These are phyloP conservation scores for Corythornis leucogaster DNA, from an alignment of 2,797 vertebrate species.

Conservation along the genomic window DNA sequence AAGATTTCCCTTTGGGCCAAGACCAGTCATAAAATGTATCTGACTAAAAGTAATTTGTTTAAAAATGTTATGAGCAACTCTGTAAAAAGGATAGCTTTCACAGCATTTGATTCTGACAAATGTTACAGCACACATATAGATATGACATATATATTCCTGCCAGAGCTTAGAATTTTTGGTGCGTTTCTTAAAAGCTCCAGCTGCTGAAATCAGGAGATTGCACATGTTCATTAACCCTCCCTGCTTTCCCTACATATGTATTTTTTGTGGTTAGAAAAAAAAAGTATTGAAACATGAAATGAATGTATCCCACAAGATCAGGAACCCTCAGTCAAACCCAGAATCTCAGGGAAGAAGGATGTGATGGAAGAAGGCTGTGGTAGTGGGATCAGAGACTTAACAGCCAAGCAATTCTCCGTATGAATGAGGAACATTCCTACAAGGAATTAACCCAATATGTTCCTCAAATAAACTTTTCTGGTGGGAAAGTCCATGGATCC, in stretches of 20 bases:
- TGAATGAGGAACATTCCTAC: accelerated
- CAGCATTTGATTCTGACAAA: slow-evolving; percentile 33
- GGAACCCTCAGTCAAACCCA: background rate
- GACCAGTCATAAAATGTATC: slow-evolving; percentile 35
- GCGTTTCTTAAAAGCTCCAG: slow-evolving; percentile 1
- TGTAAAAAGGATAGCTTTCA: slow-evolving; percentile 23
- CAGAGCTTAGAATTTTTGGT: slow-evolving; percentile 19
- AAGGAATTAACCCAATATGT: background rate
- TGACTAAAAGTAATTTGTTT: slow-evolving; percentile 48
- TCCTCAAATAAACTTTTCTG: background rate
- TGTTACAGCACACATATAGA: background rate
- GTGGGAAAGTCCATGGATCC: background rate
- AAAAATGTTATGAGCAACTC: slow-evolving; percentile 34
- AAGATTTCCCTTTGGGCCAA: slow-evolving; percentile 53
- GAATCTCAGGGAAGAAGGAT: background rate
- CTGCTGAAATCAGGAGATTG: background rate
- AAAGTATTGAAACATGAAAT: background rate
- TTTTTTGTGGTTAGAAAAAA: background rate
- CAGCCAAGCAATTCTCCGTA: background rate
- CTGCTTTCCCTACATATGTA: background rate
- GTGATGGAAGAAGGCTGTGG: background rate
- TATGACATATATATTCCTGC: background rate
- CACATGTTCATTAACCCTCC: background rate
- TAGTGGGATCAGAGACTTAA: background rate
- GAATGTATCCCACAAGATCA: background rate